Base-by-base conservation (phyloP, 2,888 invertebrate species). In the Drosophila nigritarsus region DNA sequence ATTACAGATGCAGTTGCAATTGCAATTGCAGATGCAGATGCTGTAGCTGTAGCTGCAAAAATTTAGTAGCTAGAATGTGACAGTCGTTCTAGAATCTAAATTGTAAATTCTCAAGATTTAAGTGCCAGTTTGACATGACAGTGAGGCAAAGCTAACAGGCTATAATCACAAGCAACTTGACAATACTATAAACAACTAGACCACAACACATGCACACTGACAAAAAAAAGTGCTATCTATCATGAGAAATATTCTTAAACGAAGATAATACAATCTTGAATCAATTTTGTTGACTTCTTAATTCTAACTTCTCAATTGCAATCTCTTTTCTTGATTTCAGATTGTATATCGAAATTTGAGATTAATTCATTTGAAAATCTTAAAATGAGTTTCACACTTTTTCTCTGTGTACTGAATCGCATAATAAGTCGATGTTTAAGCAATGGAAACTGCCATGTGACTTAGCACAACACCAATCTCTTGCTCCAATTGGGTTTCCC, bases 71-170 rank as follows among this genome's bases (percentile, higher is more conserved):
- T 18, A 11, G 27, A 27, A 24, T 27, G 40, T 32, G 61, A 61
- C 55, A 55, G 61, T 45, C 18, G 56, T 40, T 56, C 40, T 71
- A 20, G 55, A 58, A 72, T 54, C 40, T 50, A 56, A 72, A 59
- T 55, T 73, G 71, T 32, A 67, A 56, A 49, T 65, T 70, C 54
- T 51, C 40, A 24, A 67, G 54, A 67, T 72, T 75, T 64, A 78
- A 78, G 78, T 78, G 76, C 49, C 50, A 55, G 63, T 55, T 56
- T 75, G 76, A 78, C 65, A 76, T 78, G 80, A 80, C 78, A 75
- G 29, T 66, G 58, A 49, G 40, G 38, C 36, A 36, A 27, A 32
- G 15, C 54, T 15, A 45, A 24, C 56, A 15, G 62, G 40, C 80
- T 72, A 71, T 72, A 75, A 78, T 78, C 66, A 79, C 8, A 24